Evolutionary conservation across 2,797 vertebrate genomes (phyloP).

Genomic region (Echeneis naucrates): DNA sequence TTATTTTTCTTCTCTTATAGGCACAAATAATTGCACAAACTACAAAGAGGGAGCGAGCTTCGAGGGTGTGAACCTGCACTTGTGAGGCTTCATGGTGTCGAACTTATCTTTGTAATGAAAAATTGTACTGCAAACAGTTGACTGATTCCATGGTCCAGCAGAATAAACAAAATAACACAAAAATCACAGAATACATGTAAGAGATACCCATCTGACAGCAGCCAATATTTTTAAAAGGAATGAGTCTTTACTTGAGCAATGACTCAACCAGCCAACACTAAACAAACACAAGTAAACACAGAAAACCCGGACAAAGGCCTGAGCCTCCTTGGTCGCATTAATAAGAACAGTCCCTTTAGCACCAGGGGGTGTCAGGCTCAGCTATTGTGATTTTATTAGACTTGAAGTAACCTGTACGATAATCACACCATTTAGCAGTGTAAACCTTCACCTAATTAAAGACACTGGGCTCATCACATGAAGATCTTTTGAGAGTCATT

Average conservation of each 20-base stretch:
- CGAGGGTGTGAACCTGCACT: neutral
- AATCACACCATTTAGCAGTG: neutral
- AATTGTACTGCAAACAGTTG: neutral
- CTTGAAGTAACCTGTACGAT: neutral
- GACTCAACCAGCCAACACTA: neutral
- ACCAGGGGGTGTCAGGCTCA: neutral
- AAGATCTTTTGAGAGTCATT: neutral
- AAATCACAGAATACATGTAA: neutral
- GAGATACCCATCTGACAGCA: neutral
- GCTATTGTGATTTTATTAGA: neutral
- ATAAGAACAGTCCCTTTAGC: neutral
- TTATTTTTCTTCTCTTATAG: neutral
- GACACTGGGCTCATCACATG: neutral
- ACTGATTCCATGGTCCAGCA: neutral
- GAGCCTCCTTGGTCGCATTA: neutral
- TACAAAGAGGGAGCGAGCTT: neutral
- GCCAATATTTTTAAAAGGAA: neutral
- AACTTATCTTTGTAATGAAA: neutral
- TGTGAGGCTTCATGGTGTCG: neutral
- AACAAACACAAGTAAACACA: too few relatives aligned
- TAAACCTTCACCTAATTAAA: neutral
- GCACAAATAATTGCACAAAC: conserved; percentile 19
- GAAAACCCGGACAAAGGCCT: neutral
- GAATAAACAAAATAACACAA: neutral
- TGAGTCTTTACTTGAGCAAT: neutral